These are phyloP conservation scores for Salvator merianae DNA, from an alignment of 2,113 vertebrate genomes.

Conservation along the genomic window DNA sequence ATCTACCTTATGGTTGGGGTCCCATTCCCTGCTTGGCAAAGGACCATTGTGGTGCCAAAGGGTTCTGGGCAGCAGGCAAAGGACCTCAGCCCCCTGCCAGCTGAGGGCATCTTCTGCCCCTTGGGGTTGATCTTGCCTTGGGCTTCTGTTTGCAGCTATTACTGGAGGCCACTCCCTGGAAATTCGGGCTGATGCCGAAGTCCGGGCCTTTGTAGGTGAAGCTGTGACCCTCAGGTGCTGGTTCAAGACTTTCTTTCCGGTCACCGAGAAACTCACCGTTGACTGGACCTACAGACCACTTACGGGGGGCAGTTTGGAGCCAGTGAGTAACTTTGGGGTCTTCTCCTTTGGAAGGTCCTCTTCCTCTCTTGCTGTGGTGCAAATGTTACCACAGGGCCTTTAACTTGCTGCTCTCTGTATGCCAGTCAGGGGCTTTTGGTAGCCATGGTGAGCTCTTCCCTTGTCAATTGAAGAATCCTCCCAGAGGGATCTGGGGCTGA, in stretches of 20 bases:
- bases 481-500: background rate
- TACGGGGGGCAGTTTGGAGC: slow-evolving; percentile 74
- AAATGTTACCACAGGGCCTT: background rate
- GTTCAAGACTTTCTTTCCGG: slow-evolving; percentile 80
- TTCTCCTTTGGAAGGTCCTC: background rate
- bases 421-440: background rate
- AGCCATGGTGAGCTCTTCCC: background rate
- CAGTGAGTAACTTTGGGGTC: slow-evolving; percentile 64
- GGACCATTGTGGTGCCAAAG: too few species aligned
- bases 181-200: slow-evolving; percentile 76
- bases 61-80: too few species aligned
- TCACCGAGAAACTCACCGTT: slow-evolving; percentile 80
- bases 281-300: slow-evolving; percentile 87
- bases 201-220: slow-evolving; percentile 79
- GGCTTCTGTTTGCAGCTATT: slow-evolving; percentile 62
- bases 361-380: background rate
- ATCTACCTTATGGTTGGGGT: too few species aligned
- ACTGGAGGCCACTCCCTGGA: slow-evolving; percentile 68
- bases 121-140: background rate
- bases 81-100: too few species aligned
- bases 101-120: background rate
- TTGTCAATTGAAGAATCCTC: too few species aligned
- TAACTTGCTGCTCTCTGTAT: fast-evolving
- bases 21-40: too few species aligned
- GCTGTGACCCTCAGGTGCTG: slow-evolving; percentile 78